These are phyloP conservation scores for Emydoidea blandingii DNA, from an alignment of 2,797 vertebrate genomes.

Conservation along the genomic window DNA sequence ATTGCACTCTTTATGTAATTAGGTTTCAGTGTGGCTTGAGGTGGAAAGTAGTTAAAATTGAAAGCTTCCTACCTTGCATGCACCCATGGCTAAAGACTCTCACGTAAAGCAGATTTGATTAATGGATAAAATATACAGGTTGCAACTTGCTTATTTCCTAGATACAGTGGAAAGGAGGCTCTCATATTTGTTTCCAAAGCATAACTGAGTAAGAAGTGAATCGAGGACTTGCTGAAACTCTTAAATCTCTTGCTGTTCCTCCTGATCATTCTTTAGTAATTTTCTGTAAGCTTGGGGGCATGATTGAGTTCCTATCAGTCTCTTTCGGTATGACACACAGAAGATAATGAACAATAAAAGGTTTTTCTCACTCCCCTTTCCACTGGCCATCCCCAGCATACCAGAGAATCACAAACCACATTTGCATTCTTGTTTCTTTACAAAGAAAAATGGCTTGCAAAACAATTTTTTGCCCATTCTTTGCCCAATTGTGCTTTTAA, in stretches of 20 bases:
- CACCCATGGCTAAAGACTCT: neutral
- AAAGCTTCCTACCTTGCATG: neutral
- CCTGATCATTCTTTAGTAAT: neutral
- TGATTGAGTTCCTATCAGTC: neutral
- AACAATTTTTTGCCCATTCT: neutral
- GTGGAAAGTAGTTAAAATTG: neutral
- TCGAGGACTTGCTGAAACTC: neutral
- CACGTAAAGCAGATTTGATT: neutral
- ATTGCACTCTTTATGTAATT: slow-evolving; percentile 36
- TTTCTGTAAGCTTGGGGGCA: neutral
- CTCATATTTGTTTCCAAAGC: neutral
- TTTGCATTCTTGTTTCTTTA: neutral
- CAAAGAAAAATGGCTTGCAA: slow-evolving; percentile 8
- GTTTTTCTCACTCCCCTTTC: neutral
- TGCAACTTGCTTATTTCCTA: slow-evolving; percentile 5
- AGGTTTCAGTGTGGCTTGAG: neutral
- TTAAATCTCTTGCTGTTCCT: neutral
- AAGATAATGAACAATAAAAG: neutral
- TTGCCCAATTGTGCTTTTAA: neutral
- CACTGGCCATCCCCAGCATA: neutral
- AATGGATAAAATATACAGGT: neutral
- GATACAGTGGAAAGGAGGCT: neutral
- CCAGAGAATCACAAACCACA: slow-evolving; percentile 22
- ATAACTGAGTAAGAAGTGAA: neutral
- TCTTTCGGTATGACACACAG: neutral